Conservation (phyloP, 2,888 invertebrate species). For the Xestobium rufovillosum region DNA sequence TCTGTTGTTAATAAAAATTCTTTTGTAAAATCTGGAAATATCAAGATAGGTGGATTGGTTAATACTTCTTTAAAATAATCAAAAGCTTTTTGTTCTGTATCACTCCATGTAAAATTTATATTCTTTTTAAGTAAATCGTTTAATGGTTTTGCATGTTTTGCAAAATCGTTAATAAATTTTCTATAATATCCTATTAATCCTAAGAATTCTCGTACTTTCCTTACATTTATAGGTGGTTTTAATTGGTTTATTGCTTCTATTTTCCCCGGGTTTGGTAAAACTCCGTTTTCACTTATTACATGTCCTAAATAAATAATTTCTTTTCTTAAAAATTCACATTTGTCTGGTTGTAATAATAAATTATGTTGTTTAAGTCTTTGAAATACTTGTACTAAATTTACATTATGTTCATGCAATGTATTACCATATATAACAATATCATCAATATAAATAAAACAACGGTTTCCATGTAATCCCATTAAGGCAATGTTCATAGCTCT, state of each 20-base stretch:
- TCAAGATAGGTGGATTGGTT: too few species aligned
- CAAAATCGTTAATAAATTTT: too few species aligned
- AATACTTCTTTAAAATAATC: too few species aligned
- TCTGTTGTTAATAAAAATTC: too few species aligned
- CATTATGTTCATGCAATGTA: conserved; percentile 28
- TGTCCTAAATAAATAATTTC: conserved; percentile 37
- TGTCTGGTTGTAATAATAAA: conserved; percentile 36
- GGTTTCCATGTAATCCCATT: conserved; percentile 12
- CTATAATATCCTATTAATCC: conserved; percentile 27
- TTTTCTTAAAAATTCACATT: conserved; percentile 31
- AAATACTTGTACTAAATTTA: conserved; percentile 30
- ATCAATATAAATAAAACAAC: conserved; percentile 28
- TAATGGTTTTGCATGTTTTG: conserved; percentile 30
- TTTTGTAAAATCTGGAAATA: conserved; percentile 17
- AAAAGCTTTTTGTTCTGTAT: conserved; percentile 7
- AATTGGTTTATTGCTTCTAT: conserved; percentile 25
- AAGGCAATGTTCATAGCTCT: conserved; percentile 15
- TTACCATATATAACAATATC: conserved; percentile 24
- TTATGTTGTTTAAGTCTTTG: conserved; percentile 27
- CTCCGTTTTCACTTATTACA: conserved; percentile 31
- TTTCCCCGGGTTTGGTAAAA: conserved; percentile 35
- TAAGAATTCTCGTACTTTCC: conserved; percentile 31
- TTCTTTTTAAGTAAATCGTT: conserved; percentile 27
- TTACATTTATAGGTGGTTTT: conserved; percentile 28
- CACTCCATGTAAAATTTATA: conserved; percentile 8